Percentiles rank a stretch among this genome's conserved stretches.
These are phyloP conservation scores for Botia kubotai DNA, from an alignment of 2,797 vertebrate species.

Conservation along the genomic window DNA sequence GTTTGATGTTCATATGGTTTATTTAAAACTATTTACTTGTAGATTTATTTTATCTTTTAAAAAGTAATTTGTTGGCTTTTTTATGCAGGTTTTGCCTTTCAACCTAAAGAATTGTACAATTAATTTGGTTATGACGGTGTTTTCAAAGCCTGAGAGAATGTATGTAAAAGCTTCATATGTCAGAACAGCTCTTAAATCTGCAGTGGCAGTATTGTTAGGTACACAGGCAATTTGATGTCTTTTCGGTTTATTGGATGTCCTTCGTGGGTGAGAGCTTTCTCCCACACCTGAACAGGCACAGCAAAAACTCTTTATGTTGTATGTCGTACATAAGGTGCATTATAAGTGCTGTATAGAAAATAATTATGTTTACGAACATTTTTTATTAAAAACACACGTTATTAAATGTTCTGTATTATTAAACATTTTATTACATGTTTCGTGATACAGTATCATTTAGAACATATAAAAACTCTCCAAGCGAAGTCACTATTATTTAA, in stretches of 20 bases:
- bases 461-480: neutral
- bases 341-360: neutral
- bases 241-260: constrained; percentile 20
- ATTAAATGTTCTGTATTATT: neutral
- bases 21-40: neutral
- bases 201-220: constrained; percentile 10
- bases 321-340: neutral
- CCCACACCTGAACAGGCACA: neutral
- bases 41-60: neutral
- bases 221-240: constrained; percentile 7
- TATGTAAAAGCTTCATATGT: neutral
- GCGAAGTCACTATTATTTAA: neutral
- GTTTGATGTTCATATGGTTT: neutral
- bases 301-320: neutral
- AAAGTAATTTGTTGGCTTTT: neutral
- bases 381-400: neutral
- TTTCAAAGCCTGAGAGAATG: neutral
- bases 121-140: neutral
- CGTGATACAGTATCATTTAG: neutral
- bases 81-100: neutral
- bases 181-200: neutral
- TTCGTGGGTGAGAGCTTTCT: constrained; percentile 29
- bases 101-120: neutral
- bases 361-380: neutral
- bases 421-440: neutral